phyloP scores from a whole-genome alignment of 2,888 invertebrate genomes.

The Diadegma fenestrale region DNA sequence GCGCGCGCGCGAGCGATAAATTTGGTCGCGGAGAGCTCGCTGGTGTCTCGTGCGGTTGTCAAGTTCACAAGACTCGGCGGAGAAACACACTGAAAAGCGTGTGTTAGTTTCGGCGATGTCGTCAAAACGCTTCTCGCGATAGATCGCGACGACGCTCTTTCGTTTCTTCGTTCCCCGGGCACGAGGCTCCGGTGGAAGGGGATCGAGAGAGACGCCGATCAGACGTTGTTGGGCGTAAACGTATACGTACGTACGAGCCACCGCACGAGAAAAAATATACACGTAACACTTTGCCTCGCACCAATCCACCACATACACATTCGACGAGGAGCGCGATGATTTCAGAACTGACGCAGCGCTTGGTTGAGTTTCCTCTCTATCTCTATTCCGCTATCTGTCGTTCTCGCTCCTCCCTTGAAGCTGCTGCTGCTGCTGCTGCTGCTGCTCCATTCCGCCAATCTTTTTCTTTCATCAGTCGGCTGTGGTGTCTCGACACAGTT shows the following conservation, averaged over 20 bases:
- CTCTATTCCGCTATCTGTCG: conserved; percentile 30
- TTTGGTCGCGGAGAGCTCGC: not conserved
- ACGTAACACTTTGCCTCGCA: conserved; percentile 33
- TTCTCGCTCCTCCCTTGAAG: not conserved
- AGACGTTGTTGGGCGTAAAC: conserved; percentile 59
- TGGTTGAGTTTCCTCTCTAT: conserved; percentile 24
- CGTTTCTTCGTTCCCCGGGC: conserved; percentile 44
- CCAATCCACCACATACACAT: not conserved
- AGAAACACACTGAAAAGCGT: not conserved
- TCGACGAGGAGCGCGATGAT: conserved; percentile 56
- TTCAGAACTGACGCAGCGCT: conserved; percentile 62
- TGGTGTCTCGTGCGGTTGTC: not conserved
- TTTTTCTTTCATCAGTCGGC: conserved; percentile 59
- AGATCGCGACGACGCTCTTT: conserved; percentile 23
- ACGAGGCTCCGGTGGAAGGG: not conserved
- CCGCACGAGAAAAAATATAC: conserved; percentile 3
- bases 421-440: conserved; percentile 12
- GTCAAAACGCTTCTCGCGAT: conserved; percentile 15
- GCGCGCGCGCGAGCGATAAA: not conserved
- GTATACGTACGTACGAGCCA: conserved; percentile 20
- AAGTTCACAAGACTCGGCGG: not conserved
- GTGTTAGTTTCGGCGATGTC: conserved; percentile 22
- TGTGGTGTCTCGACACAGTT: conserved; percentile 57
- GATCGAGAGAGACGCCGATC: conserved; percentile 61
- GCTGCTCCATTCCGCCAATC: conserved; percentile 29